These are phyloP conservation scores for Aproaerema taeniolella DNA, from an alignment of 2,888 invertebrate genomes.

Conservation along the genomic window DNA sequence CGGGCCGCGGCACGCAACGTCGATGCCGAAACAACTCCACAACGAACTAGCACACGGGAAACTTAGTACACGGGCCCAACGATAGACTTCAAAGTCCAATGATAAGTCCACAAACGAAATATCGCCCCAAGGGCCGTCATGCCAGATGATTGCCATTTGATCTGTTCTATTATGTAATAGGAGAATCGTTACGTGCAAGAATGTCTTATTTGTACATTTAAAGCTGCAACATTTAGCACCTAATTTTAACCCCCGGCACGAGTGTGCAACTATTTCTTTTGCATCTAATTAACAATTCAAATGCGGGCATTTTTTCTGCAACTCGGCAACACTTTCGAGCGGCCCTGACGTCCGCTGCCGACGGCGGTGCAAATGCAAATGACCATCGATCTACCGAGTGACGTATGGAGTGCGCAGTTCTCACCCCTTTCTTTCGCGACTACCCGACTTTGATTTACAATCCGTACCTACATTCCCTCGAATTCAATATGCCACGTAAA, in stretches of 20 bases:
- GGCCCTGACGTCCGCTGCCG: constrained; percentile 65
- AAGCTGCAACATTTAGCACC: constrained; percentile 49
- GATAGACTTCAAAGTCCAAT: constrained; percentile 8
- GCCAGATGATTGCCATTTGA: constrained; percentile 3
- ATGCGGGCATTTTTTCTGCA: constrained; percentile 61
- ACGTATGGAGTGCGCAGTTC: constrained; percentile 68
- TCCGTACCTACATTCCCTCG: constrained; percentile 64
- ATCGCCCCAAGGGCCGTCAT: background rate
- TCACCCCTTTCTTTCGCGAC: constrained; percentile 72
- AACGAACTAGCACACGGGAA: constrained; percentile 1
- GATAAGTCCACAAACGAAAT: background rate
- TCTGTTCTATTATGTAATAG: constrained; percentile 3
- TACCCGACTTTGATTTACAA: constrained; percentile 74
- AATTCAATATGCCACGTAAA: constrained; percentile 58
- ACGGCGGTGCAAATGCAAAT: constrained; percentile 69
- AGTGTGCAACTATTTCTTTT: constrained; percentile 70
- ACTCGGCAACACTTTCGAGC: constrained; percentile 69
- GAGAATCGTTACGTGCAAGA: constrained; percentile 8
- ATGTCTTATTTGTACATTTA: constrained; percentile 43
- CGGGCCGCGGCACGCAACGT: constrained; percentile 59
- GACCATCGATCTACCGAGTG: constrained; percentile 67
- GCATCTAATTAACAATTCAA: constrained; percentile 69
- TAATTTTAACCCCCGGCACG: constrained; percentile 52
- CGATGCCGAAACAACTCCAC: constrained; percentile 21
- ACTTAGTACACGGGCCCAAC: background rate